phyloP scores from a whole-genome alignment of 2,888 invertebrate species.

The Pecten maximus region DNA sequence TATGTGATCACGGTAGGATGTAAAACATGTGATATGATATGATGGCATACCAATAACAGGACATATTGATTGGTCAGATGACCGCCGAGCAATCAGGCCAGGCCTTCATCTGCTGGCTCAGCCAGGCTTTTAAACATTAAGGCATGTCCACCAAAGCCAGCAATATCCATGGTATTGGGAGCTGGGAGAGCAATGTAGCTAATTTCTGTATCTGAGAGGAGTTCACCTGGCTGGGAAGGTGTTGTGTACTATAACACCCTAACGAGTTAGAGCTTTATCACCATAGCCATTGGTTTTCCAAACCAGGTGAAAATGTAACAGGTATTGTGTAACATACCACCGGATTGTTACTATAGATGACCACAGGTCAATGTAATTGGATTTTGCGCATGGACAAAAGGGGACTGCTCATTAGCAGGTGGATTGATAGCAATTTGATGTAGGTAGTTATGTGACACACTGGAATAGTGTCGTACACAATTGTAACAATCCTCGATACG shows the following conservation, averaged over 20 bases:
- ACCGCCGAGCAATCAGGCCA: slow-evolving; percentile 8
- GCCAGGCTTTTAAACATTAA: background rate
- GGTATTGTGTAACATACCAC: slow-evolving; percentile 3
- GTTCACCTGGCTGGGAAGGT: background rate
- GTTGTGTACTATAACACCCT: background rate
- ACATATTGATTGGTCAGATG: slow-evolving; percentile 22
- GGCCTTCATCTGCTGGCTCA: background rate
- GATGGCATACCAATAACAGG: background rate
- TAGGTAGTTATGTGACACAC: background rate
- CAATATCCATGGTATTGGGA: background rate
- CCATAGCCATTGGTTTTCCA: background rate
- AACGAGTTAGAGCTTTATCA: background rate
- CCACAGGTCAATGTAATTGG: background rate
- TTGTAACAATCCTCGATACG: no score
- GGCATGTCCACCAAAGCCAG: background rate
- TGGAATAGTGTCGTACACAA: no score
- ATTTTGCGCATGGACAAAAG: background rate
- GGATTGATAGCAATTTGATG: background rate
- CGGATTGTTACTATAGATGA: background rate
- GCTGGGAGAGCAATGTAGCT: background rate
- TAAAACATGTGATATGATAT: background rate
- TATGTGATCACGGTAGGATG: background rate
- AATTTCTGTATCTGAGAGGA: background rate
- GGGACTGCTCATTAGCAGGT: background rate
- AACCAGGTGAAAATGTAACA: background rate